Percentiles rank a stretch among this genome's conserved stretches.
Evolutionary conservation across 2,113 vertebrate genomes (phyloP).

Genomic region (Mobula birostris): DNA sequence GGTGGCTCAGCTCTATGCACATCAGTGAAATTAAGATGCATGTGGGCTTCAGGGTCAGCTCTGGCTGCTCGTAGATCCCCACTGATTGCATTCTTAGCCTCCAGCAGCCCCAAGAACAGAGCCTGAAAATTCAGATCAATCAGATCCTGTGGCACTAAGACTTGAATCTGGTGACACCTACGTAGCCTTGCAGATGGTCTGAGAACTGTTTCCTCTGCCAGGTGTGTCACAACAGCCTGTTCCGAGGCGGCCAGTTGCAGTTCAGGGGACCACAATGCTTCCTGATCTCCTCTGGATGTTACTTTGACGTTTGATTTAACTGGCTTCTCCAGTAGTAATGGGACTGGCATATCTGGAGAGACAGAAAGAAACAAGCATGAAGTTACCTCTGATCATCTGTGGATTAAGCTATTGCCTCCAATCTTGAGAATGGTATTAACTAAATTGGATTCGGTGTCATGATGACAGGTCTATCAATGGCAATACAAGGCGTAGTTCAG

Average conservation of each 20-base stretch:
- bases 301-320: constrained; percentile 2
- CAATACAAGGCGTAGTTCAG: too few relatives aligned
- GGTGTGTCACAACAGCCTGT: not conserved
- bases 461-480: not conserved
- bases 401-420: not conserved
- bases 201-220: not conserved
- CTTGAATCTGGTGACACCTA: constrained; percentile 30
- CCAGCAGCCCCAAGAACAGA: constrained; percentile 4
- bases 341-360: constrained; percentile 1
- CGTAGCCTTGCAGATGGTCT: constrained; percentile 19
- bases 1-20: not conserved
- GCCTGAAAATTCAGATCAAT: constrained; percentile 31
- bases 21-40: constrained; percentile 7
- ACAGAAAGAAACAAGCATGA: constrained; percentile 15
- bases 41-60: not conserved
- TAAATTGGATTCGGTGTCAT: not conserved
- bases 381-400: not conserved
- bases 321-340: not conserved
- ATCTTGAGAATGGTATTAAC: not conserved
- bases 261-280: not conserved
- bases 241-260: constrained; percentile 6
- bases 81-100: constrained; percentile 20
- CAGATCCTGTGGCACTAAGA: constrained; percentile 14
- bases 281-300: not conserved
- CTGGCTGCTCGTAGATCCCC: constrained; percentile 12